phyloP scores from a whole-genome alignment of 2,113 vertebrate genomes.

The Psephotus haematonotus region DNA sequence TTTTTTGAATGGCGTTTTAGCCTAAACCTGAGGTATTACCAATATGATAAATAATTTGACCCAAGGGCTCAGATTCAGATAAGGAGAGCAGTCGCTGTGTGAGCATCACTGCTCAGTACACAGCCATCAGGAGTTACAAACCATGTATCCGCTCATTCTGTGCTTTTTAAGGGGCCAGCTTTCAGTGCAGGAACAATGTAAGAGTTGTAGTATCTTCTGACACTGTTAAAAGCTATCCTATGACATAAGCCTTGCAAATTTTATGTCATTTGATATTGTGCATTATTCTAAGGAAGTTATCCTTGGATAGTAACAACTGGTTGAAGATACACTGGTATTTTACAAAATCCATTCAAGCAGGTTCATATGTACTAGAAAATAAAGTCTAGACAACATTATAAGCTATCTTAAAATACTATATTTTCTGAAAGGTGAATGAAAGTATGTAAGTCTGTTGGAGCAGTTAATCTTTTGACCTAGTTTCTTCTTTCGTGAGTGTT shows the following conservation, averaged over 20 bases:
- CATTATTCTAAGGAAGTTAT: not conserved
- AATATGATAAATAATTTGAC: not conserved
- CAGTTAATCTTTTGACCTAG: not conserved
- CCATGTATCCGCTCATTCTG: not conserved
- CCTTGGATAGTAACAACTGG: not conserved
- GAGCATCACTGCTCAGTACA: not conserved
- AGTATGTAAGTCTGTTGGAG: not conserved
- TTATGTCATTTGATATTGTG: not conserved
- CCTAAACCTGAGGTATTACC: not conserved
- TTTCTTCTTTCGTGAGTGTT: not conserved
- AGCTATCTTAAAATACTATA: not conserved
- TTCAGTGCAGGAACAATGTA: not conserved
- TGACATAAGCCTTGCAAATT: not conserved
- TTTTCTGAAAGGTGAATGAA: not conserved
- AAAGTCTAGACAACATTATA: not conserved
- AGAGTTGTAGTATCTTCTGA: not conserved
- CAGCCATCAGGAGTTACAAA: not conserved
- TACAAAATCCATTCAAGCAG: not conserved
- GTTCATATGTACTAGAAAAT: not conserved
- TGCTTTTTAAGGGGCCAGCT: not conserved
- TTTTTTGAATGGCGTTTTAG: not conserved
- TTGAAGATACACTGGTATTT: not conserved
- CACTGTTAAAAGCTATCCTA: not conserved
- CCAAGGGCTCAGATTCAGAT: not conserved
- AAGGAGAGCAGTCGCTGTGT: rapidly evolving